phyloP scores from a whole-genome alignment of 2,888 invertebrate genomes.

The Branchipolynoe longqiensis region DNA sequence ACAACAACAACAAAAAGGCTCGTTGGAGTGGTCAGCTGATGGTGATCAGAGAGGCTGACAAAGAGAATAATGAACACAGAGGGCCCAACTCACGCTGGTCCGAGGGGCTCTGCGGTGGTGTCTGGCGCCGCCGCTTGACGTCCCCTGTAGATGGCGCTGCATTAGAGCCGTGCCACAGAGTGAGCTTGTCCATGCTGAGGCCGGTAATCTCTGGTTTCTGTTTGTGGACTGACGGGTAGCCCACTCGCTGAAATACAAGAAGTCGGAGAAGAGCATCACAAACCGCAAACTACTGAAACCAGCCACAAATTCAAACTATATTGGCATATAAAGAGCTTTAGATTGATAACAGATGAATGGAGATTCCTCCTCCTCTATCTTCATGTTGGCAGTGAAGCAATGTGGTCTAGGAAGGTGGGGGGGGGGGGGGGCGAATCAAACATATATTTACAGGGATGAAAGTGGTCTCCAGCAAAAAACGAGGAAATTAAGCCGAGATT shows the following conservation, averaged over 20 bases:
- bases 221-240: slow-evolving; percentile 77
- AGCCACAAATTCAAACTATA: neutral
- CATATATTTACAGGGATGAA: too few species aligned
- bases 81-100: slow-evolving; percentile 45
- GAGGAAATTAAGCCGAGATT: too few species aligned
- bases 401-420: too few species aligned
- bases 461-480: too few species aligned
- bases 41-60: too few species aligned
- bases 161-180: slow-evolving; percentile 57
- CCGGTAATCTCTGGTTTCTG: slow-evolving; percentile 71
- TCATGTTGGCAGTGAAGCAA: too few species aligned
- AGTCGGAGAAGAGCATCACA: neutral
- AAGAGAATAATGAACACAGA: too few species aligned
- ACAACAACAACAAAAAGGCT: too few species aligned
- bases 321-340: neutral
- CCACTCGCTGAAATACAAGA: slow-evolving; percentile 9
- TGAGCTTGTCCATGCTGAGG: slow-evolving; percentile 41
- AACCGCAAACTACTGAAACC: neutral
- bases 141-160: slow-evolving; percentile 67
- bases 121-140: slow-evolving; percentile 77
- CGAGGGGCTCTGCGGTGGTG: slow-evolving; percentile 73
- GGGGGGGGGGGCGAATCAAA: too few species aligned
- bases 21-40: too few species aligned
- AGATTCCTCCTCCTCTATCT: too few species aligned
- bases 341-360: too few species aligned